These are phyloP conservation scores for Polypedilum vanderplanki DNA, from an alignment of 1,140 invertebrate species.

Conservation along the genomic window DNA sequence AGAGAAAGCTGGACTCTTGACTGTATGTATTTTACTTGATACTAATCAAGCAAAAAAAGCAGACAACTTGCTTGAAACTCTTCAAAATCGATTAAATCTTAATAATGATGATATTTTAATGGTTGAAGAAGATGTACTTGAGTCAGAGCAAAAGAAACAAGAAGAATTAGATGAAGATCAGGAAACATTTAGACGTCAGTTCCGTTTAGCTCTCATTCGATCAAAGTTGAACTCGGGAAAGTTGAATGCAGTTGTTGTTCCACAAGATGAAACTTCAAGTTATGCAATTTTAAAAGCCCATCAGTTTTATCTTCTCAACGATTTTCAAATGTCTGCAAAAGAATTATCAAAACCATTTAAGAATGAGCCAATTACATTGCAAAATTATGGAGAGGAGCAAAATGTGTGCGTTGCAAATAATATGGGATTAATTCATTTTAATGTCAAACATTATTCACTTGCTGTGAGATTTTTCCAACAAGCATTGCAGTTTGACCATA, in stretches of 20 bases:
- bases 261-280: conserved; percentile 42
- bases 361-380: conserved; percentile 40
- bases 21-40: conserved; percentile 41
- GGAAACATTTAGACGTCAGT: conserved; percentile 42
- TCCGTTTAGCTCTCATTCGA: conserved; percentile 46
- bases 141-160: conserved; percentile 36
- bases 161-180: conserved; percentile 34
- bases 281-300: conserved; percentile 47
- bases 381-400: conserved; percentile 55
- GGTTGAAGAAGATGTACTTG: conserved; percentile 43
- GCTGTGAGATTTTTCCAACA: conserved; percentile 78
- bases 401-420: conserved; percentile 81
- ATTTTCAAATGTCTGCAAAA: conserved; percentile 49
- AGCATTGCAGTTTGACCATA: conserved; percentile 74
- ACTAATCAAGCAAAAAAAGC: conserved; percentile 41
- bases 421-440: conserved; percentile 78
- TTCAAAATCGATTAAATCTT: conserved; percentile 35
- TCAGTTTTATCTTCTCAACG: conserved; percentile 50
- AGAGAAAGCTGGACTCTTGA: conserved; percentile 45
- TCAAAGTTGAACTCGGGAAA: conserved; percentile 48
- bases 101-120: conserved; percentile 41
- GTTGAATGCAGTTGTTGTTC: conserved; percentile 41
- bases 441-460: conserved; percentile 78
- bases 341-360: conserved; percentile 47
- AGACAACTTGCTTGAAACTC: conserved; percentile 38